Base-by-base conservation (phyloP, 2,113 vertebrate genomes). In the Amphiprion ocellaris region DNA sequence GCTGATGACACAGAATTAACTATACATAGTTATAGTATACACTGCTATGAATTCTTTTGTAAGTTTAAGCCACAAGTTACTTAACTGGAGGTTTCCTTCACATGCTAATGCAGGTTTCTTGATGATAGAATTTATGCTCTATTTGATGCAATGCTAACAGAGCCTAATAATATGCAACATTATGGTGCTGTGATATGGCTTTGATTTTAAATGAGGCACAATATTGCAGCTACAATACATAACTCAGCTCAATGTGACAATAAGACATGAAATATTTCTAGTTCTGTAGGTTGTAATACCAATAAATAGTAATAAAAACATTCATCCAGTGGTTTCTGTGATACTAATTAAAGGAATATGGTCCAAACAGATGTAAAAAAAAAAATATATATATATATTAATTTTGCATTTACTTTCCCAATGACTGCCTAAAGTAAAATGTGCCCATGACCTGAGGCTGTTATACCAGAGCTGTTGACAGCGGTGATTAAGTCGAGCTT, bases 291-390 rank as follows among this genome's bases (percentile, higher is more conserved):
- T 50, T 62, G 50, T 63, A 64, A 19, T 52, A 56, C 21, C 21
- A 58, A 26, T 17, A 72, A 60, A n/a, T 30, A 47, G 21, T 14
- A 37, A 37, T 37, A 37, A 37, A 26, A 61, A 21, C 41, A 55
- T 67, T 65, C 21, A 68, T 53, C 21, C 30, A 73, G 21, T 24
- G 46, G 17, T 41, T 74, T 52, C 53, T 47, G 55, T 37, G 4
- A 74, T 53, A 39, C 0, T 61, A 74, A 77, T 79, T 23, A 56
- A n/a, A 82, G 1, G 23, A 53, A 47, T 30, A 10, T 56, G 50
- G 26, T 71, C 60, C 64, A 77, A 73, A 85, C 54, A 66, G 49
- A 75, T 68, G 23, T 64, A 37, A 56, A 76, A 64, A 53, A 67
- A 74, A 65, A 39, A n/a, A n/a, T n/a, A n/a, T n/a, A n/a, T n/a